phyloP scores from a whole-genome alignment of 1,140 invertebrate genomes.

The Drosophila pandora region DNA sequence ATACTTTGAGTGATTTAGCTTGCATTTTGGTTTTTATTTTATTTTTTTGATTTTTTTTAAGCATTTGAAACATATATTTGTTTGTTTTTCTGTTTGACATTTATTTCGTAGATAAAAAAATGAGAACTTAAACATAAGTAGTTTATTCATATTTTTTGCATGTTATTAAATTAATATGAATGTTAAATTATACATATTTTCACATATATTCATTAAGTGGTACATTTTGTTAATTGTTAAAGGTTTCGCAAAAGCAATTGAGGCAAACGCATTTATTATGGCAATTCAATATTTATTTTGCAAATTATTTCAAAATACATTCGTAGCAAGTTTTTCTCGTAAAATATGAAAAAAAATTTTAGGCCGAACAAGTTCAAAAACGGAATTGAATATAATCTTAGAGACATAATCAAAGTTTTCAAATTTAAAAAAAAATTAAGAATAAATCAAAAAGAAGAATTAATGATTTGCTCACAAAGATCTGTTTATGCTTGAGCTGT shows the following conservation, averaged over 20 bases:
- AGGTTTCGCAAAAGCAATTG: conserved; percentile 14
- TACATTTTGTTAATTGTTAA: conserved; percentile 4
- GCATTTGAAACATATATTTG: conserved; percentile 65
- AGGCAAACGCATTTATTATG: conserved; percentile 13
- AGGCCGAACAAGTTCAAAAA: background rate
- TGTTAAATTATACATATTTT: conserved; percentile 7
- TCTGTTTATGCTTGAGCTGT: conserved; percentile 13
- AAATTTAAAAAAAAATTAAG: conserved; percentile 2
- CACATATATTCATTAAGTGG: conserved; percentile 16
- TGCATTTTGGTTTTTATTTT: conserved; percentile 60
- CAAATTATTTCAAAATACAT: conserved; percentile 56
- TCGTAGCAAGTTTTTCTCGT: background rate
- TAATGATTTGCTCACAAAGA: conserved; percentile 3
- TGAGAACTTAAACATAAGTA: conserved; percentile 51
- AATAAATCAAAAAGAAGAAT: conserved; percentile 4
- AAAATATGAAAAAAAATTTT: too few relatives aligned
- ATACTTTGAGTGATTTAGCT: conserved; percentile 13
- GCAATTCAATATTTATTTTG: conserved; percentile 20
- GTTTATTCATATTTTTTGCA: conserved; percentile 14
- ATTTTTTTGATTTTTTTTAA: conserved; percentile 44
- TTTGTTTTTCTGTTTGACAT: conserved; percentile 63
- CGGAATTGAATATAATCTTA: background rate
- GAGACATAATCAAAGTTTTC: background rate
- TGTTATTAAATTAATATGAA: conserved; percentile 42
- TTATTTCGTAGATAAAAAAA: conserved; percentile 71